phyloP scores from a whole-genome alignment of 1,140 invertebrate genomes.

The Drosophila pandora region DNA sequence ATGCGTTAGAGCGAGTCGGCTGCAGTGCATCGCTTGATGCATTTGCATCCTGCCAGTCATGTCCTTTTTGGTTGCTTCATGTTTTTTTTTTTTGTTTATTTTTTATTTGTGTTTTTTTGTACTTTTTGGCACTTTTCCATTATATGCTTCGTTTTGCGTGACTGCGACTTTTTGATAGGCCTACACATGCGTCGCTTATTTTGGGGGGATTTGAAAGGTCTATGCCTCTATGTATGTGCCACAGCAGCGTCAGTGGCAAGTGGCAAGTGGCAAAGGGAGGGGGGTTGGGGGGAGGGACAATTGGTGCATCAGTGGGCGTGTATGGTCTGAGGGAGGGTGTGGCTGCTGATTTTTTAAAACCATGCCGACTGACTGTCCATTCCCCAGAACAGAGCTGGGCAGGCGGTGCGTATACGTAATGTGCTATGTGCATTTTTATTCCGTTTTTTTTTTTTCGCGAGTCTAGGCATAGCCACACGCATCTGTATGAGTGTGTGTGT shows the following conservation, averaged over 20 bases:
- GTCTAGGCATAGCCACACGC: slow-evolving; percentile 32
- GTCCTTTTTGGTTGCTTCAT: slow-evolving; percentile 27
- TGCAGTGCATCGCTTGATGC: slow-evolving; percentile 50
- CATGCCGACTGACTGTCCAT: slow-evolving; percentile 14
- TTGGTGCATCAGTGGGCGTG: too few species aligned
- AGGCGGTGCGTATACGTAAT: slow-evolving; percentile 72
- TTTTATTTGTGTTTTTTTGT: slow-evolving; percentile 12
- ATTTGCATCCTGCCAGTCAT: slow-evolving; percentile 32
- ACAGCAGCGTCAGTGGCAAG: neutral
- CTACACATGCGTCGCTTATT: slow-evolving; percentile 71
- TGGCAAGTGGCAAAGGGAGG: neutral
- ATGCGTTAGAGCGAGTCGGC: slow-evolving; percentile 60
- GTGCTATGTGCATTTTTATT: slow-evolving; percentile 44
- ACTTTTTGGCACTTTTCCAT: slow-evolving; percentile 70
- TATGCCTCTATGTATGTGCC: slow-evolving; percentile 61
- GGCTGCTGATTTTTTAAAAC: too few species aligned
- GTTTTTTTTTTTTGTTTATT: slow-evolving; percentile 57
- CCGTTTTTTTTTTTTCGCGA: slow-evolving; percentile 2
- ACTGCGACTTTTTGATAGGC: slow-evolving; percentile 78
- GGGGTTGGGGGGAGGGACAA: neutral
- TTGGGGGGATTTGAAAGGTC: slow-evolving; percentile 71
- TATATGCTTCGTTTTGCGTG: slow-evolving; percentile 68
- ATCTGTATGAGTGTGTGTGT: slow-evolving; percentile 24
- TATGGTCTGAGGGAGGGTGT: too few species aligned
- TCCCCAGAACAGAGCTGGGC: slow-evolving; percentile 9